Evolutionary conservation across 2,888 invertebrate genomes (phyloP).

Genomic region (Amiota communis): DNA sequence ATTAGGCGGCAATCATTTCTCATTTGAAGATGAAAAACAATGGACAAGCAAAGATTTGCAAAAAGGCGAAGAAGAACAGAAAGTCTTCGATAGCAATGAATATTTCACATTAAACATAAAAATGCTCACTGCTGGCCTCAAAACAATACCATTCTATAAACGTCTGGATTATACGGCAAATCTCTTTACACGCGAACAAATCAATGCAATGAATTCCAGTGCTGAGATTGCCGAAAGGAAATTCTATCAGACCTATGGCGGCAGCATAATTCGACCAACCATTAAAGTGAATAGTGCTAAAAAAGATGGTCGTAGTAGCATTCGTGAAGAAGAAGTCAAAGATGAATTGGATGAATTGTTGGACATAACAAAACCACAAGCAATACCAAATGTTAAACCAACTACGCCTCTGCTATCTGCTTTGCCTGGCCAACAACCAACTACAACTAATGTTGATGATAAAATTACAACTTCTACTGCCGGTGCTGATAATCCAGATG

Average conservation of each 20-base stretch:
- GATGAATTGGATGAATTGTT: slow-evolving; percentile 70
- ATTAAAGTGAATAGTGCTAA: slow-evolving; percentile 21
- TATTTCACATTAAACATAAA: slow-evolving; percentile 73
- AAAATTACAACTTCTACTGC: slow-evolving; percentile 32
- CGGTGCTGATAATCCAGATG: slow-evolving; percentile 50
- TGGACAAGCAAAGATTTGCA: slow-evolving; percentile 69
- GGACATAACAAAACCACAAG: slow-evolving; percentile 56
- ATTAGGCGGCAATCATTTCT: slow-evolving; percentile 71
- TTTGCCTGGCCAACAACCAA: slow-evolving; percentile 25
- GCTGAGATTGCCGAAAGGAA: slow-evolving; percentile 65
- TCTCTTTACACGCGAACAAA: slow-evolving; percentile 71
- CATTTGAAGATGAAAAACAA: slow-evolving; percentile 73
- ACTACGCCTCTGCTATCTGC: slow-evolving; percentile 26
- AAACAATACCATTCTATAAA: slow-evolving; percentile 74
- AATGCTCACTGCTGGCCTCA: slow-evolving; percentile 71
- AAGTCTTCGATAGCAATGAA: slow-evolving; percentile 53
- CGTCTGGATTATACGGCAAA: slow-evolving; percentile 70
- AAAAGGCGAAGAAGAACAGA: slow-evolving; percentile 13
- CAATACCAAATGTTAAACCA: slow-evolving; percentile 39
- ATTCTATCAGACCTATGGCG: slow-evolving; percentile 62
- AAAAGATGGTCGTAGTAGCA: slow-evolving; percentile 24
- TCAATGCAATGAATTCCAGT: slow-evolving; percentile 61
- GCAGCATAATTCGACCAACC: slow-evolving; percentile 8
- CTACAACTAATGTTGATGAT: slow-evolving; percentile 29
- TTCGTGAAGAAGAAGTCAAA: slow-evolving; percentile 32